Evolutionary conservation across 2,113 vertebrate genomes (phyloP), one percentile per base, ranked within the genome.

Genomic region (Prionailurus bengalensis): DNA sequence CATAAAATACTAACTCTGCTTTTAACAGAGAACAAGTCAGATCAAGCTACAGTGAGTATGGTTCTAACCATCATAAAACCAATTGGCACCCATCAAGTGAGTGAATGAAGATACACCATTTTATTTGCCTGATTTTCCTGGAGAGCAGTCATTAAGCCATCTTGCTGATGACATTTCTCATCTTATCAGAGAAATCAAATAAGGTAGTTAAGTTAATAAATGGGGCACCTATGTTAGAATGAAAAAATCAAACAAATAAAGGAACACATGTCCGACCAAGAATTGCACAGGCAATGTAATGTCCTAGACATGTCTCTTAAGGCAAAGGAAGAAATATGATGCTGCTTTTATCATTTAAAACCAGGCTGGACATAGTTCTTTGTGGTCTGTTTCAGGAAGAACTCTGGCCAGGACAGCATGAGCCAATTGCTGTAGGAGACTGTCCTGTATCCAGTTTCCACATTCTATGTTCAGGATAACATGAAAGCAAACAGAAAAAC

Each of bases 391-490:
- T 3, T 16, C 25, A 6, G 53, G n/a, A 53, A 27, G 48, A 29
- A 6, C 16, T 5, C 65, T 29, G 53, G 15, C 61, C 51, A 33
- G 51, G 12, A 45, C 4, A 31, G 36, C 36, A 1, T 9, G 33
- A 65, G 53, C 21, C 21, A 39, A 3, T 12, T 14, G 10, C 27
- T 70, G 16, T 0, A 3, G 14, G 61, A 87, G 45, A 79, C 45
- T 42, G 10, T 25, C 17, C 29, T 10, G 5, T 45, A 16, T 23
- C 7, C 11, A 15, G 23, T 31, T 23, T 51, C 76, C 51, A 39
- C n/a, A 4, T 39, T 23, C 27, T 4, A 0, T 31, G 58, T 51
- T 36, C 25, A 4, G 0, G 6, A 21, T 66, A 1, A 17, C 27
- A 14, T 0, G 4, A 70, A 42, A 39, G 48, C 16, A 5, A 65